Conservation (phyloP, 2,888 invertebrate genomes). For the Drosophila prostipennis region DNA sequence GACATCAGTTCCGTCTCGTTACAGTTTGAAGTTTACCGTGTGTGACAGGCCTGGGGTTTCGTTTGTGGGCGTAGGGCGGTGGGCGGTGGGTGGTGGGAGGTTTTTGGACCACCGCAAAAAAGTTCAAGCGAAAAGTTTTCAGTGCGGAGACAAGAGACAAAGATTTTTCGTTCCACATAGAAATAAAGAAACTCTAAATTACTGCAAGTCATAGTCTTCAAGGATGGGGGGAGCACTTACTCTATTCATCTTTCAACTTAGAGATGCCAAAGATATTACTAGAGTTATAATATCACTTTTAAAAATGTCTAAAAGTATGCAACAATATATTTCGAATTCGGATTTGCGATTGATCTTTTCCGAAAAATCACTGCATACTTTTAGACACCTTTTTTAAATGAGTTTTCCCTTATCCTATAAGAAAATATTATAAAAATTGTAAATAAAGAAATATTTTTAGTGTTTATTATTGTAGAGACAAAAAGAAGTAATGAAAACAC, state of each 20-base stretch:
- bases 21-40: constrained; percentile 78
- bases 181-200: neutral
- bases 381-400: too few relatives aligned
- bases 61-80: constrained; percentile 29
- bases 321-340: too few relatives aligned
- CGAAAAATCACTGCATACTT: neutral
- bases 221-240: neutral
- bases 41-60: constrained; percentile 61
- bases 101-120: constrained; percentile 16
- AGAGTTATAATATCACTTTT: neutral
- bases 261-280: neutral
- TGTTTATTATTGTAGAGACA: neutral
- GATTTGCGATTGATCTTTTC: too few relatives aligned
- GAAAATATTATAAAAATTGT: too few relatives aligned
- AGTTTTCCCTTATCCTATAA: too few relatives aligned
- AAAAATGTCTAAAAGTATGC: too few relatives aligned
- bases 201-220: neutral
- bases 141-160: constrained; percentile 22
- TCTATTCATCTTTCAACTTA: too few relatives aligned
- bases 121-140: constrained; percentile 50
- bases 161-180: constrained; percentile 12
- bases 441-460: too few relatives aligned
- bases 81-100: constrained; percentile 45
- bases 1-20: constrained; percentile 78
- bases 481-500: neutral